Conservation (phyloP, 2,888 invertebrate genomes). For the Volucella inflata region DNA sequence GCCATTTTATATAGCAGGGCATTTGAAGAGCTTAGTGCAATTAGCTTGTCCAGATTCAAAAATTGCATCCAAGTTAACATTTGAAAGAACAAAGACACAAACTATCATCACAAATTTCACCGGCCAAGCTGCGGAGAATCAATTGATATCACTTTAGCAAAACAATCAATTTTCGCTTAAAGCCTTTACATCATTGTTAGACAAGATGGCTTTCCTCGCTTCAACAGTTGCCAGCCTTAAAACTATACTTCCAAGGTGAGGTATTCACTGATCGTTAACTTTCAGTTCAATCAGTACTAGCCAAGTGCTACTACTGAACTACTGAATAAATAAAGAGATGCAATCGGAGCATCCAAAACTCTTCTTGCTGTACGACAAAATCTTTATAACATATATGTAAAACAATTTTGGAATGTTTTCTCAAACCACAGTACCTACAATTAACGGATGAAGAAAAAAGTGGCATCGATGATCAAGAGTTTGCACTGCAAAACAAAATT, state of each 20-base stretch:
- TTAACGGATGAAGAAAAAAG: background rate
- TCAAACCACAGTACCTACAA: too few relatives aligned
- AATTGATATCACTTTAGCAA: background rate
- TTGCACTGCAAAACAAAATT: constrained; percentile 2
- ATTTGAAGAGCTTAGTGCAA: background rate
- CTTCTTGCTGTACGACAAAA: too few relatives aligned
- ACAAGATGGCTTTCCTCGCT: too few relatives aligned
- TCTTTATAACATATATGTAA: too few relatives aligned
- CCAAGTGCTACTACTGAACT: constrained; percentile 16
- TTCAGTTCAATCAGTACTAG: constrained; percentile 20
- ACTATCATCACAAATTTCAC: constrained; percentile 5
- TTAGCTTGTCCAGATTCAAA: constrained; percentile 15
- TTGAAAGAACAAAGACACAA: constrained; percentile 13
- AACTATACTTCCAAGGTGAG: too few relatives aligned
- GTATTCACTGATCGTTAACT: constrained; percentile 20
- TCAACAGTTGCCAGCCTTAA: too few relatives aligned
- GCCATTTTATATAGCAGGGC: background rate
- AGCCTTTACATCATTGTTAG: too few relatives aligned
- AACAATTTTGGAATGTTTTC: too few relatives aligned
- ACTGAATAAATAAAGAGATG: too few relatives aligned
- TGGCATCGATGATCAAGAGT: background rate
- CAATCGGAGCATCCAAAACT: too few relatives aligned
- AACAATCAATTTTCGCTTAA: constrained; percentile 10
- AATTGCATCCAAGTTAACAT: constrained; percentile 10
- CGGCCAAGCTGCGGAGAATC: constrained; percentile 1